These are phyloP conservation scores for Ophion ellenae DNA, from an alignment of 2,888 invertebrate genomes.

Conservation along the genomic window DNA sequence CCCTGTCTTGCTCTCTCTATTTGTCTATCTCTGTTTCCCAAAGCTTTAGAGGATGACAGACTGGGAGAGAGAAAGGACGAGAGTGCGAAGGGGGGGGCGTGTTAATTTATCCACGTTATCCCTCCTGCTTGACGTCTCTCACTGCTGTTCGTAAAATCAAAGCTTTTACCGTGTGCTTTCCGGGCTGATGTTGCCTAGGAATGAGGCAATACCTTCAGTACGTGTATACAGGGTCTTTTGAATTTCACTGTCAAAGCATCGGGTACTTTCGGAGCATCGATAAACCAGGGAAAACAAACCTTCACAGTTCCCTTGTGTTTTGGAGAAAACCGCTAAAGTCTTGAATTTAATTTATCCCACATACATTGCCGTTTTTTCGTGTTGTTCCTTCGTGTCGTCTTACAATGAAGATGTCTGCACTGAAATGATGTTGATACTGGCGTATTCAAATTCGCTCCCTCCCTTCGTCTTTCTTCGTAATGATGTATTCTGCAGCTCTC, in stretches of 20 bases:
- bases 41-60: conserved; percentile 33
- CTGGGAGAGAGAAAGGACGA: conserved; percentile 13
- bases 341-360: neutral
- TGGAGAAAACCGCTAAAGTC: neutral
- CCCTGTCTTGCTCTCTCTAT: conserved; percentile 15
- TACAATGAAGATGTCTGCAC: neutral
- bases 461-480: neutral
- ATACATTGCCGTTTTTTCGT: neutral
- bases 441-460: neutral
- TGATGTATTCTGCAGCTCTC: neutral
- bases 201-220: neutral
- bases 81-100: neutral
- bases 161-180: conserved; percentile 57
- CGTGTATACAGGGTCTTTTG: neutral
- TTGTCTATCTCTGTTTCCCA: conserved; percentile 5
- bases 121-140: conserved; percentile 41
- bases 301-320: neutral
- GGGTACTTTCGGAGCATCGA: neutral
- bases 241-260: neutral
- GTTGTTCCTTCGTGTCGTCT: neutral
- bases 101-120: conserved; percentile 59
- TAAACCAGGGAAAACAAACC: neutral
- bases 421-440: neutral
- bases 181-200: conserved; percentile 29
- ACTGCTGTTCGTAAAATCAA: conserved; percentile 61